Evolutionary conservation across 1,140 invertebrate species (phyloP).

Genomic region (Drosophila pruinosa): DNA sequence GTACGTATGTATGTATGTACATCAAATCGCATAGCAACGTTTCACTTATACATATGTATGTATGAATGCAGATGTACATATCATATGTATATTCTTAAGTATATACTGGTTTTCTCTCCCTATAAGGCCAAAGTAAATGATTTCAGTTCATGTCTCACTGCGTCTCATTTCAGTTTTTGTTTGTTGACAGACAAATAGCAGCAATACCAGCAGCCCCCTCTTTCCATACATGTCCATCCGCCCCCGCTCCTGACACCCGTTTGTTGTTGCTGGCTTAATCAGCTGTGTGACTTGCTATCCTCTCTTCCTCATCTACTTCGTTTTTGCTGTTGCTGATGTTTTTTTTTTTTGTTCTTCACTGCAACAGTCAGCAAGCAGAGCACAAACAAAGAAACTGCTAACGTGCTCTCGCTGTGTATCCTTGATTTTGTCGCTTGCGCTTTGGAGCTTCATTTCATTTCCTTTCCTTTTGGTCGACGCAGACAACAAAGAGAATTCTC

Average conservation of each 20-base stretch:
- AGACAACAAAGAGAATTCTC: slow-evolving; percentile 63
- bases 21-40: slow-evolving; percentile 19
- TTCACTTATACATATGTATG: slow-evolving; percentile 24
- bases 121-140: slow-evolving; percentile 61
- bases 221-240: slow-evolving; percentile 5
- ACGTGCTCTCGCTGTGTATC: slow-evolving; percentile 42
- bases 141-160: slow-evolving; percentile 64
- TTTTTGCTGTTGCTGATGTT: slow-evolving; percentile 8
- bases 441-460: slow-evolving; percentile 44
- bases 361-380: slow-evolving; percentile 1
- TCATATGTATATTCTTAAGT: slow-evolving; percentile 1
- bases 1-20: slow-evolving; percentile 15
- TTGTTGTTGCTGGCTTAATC: slow-evolving; percentile 50
- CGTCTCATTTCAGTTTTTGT: slow-evolving; percentile 44
- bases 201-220: background rate
- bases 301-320: background rate
- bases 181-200: slow-evolving; percentile 42
- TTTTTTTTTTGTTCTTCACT: slow-evolving; percentile 6
- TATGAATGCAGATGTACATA: background rate
- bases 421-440: slow-evolving; percentile 53
- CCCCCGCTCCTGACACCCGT: background rate
- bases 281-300: slow-evolving; percentile 44
- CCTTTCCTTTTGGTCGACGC: slow-evolving; percentile 46
- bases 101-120: slow-evolving; percentile 1
- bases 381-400: slow-evolving; percentile 67